phyloP scores from a whole-genome alignment of 2,797 vertebrate genomes.

The Catamblyrhynchus diadema region DNA sequence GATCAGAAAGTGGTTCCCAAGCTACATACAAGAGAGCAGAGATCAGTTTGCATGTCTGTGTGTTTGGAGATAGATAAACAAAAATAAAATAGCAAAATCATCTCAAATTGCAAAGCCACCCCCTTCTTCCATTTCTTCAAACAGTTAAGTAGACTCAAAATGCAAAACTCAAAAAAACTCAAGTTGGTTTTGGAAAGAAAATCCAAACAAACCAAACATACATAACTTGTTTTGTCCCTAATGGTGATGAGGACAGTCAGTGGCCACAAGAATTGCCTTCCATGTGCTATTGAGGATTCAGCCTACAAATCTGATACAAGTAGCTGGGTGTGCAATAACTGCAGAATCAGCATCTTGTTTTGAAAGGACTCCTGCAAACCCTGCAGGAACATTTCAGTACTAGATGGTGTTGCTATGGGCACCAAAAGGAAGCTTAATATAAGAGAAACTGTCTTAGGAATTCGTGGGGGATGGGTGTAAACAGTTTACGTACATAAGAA shows the following conservation, averaged over 20 bases:
- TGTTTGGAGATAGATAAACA: not conserved
- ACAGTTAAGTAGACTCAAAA: not conserved
- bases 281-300: not conserved
- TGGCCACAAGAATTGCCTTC: not conserved
- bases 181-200: slow-evolving; percentile 11
- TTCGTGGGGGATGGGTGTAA: slow-evolving; percentile 48
- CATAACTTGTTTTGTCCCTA: not conserved
- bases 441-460: slow-evolving; percentile 45
- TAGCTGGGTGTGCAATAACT: slow-evolving; percentile 47
- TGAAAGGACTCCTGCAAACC: slow-evolving; percentile 59
- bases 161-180: not conserved
- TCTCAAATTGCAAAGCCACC: not conserved
- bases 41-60: not conserved
- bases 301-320: slow-evolving; percentile 18
- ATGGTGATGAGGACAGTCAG: not conserved
- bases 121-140: not conserved
- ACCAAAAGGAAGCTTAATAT: slow-evolving; percentile 58
- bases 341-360: slow-evolving; percentile 68
- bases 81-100: not conserved
- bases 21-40: not conserved
- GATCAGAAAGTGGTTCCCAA: not conserved
- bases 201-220: not conserved
- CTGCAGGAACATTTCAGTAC: slow-evolving; percentile 62
- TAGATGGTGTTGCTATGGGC: slow-evolving; percentile 71
- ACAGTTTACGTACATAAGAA: not conserved